Percentiles rank a stretch among this genome's conserved stretches.
phyloP scores from a whole-genome alignment of 2,113 vertebrate species.

The Hemichromis elongatus region DNA sequence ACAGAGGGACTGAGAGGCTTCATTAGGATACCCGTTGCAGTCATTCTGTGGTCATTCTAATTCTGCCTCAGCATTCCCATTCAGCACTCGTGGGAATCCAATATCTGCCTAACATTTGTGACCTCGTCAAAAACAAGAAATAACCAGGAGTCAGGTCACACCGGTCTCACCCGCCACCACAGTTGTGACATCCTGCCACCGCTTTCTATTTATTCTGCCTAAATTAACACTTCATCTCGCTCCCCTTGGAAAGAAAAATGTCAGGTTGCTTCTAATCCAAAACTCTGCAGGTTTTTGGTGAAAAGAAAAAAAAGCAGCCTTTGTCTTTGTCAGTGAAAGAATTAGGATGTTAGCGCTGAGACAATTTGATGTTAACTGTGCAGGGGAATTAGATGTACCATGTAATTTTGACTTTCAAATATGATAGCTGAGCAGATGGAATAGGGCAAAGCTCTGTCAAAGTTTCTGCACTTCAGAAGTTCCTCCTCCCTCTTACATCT shows the following conservation, averaged over 20 bases:
- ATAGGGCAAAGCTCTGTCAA: not conserved
- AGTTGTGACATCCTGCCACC: conserved; percentile 24
- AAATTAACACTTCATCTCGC: conserved; percentile 10
- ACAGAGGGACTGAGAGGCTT: conserved; percentile 43
- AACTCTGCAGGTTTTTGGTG: not conserved
- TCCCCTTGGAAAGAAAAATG: not conserved
- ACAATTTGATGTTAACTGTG: conserved; percentile 6
- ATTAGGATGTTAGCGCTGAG: not conserved
- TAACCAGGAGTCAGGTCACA: conserved; percentile 45
- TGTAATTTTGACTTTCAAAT: conserved; percentile 20
- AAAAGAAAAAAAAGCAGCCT: not conserved
- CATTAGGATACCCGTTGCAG: conserved; percentile 48
- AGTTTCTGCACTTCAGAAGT: conserved; percentile 20
- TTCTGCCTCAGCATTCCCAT: conserved; percentile 42
- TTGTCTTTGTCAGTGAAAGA: not conserved
- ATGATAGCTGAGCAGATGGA: conserved; percentile 17
- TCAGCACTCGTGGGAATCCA: conserved; percentile 27
- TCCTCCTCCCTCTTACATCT: conserved; percentile 1
- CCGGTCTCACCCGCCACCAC: conserved; percentile 3
- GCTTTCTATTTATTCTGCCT: conserved; percentile 30
- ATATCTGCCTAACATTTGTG: conserved; percentile 43
- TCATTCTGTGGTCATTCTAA: conserved; percentile 36
- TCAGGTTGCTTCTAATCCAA: conserved; percentile 27
- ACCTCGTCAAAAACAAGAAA: conserved; percentile 46
- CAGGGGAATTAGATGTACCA: conserved; percentile 14